phyloP scores from a whole-genome alignment of 2,797 vertebrate species.

The Neoniphon sammara region DNA sequence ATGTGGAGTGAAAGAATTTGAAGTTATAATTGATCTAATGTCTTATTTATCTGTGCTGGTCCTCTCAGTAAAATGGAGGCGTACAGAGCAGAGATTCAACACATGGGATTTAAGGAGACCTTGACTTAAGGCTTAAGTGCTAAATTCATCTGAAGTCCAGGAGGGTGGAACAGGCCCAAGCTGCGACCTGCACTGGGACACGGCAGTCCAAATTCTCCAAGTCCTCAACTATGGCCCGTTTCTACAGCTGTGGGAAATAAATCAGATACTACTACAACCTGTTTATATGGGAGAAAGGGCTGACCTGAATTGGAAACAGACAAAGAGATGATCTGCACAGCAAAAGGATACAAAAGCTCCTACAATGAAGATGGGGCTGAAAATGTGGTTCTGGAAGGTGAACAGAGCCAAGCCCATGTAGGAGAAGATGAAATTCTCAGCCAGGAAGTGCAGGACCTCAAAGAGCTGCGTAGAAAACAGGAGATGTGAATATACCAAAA shows the following conservation, averaged over 20 bases:
- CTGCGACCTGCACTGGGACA: not conserved
- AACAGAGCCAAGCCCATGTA: slow-evolving; percentile 98
- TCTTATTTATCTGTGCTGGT: no score
- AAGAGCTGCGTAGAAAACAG: slow-evolving; percentile 77
- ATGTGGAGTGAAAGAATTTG: not conserved
- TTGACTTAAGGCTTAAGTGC: slow-evolving; percentile 1
- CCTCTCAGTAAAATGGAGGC: not conserved
- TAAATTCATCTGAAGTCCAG: not conserved
- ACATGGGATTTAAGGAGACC: slow-evolving; percentile 1
- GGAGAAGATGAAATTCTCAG: slow-evolving; percentile 99
- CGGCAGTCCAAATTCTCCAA: slow-evolving; percentile 2
- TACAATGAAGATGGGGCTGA: slow-evolving; percentile 94
- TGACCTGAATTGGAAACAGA: not conserved
- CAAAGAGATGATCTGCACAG: not conserved
- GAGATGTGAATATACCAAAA: not conserved
- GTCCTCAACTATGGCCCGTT: not conserved
- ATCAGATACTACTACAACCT: no score
- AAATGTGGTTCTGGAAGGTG: slow-evolving; percentile 98
- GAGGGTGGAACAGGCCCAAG: not conserved
- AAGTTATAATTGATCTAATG: not conserved
- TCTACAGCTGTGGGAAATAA: slow-evolving; percentile 20
- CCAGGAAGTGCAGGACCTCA: slow-evolving; percentile 92
- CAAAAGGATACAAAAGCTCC: slow-evolving; percentile 97
- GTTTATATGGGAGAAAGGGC: not conserved
- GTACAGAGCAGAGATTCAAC: not conserved